These are phyloP conservation scores for Rhineura floridana DNA, from an alignment of 2,113 vertebrate genomes.

Conservation along the genomic window DNA sequence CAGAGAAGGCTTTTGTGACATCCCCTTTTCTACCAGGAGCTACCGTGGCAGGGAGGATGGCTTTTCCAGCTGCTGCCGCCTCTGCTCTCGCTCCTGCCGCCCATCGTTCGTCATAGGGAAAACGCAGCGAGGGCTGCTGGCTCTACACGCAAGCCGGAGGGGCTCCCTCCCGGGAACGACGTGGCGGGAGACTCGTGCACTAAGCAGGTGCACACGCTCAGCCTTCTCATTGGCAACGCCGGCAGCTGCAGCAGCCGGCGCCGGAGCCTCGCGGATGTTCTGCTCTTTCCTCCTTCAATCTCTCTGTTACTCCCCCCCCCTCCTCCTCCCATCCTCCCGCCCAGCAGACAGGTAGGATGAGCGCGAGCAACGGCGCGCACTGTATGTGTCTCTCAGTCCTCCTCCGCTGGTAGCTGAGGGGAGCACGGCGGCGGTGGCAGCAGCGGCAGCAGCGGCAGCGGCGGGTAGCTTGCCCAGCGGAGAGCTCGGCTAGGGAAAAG, in stretches of 20 bases:
- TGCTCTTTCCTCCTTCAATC: not conserved
- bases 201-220: slow-evolving; percentile 37
- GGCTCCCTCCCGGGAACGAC: not conserved
- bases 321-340: not conserved
- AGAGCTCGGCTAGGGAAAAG: slow-evolving; percentile 8
- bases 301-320: not conserved
- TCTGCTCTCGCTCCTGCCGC: not conserved
- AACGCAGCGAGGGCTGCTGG: not conserved
- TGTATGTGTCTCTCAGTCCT: slow-evolving; percentile 8
- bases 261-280: not conserved
- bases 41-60: not conserved
- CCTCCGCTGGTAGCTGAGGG: slow-evolving; percentile 18
- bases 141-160: not conserved
- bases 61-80: not conserved
- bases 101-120: not conserved
- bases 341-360: slow-evolving; percentile 26
- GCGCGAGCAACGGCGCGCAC: slow-evolving; percentile 15
- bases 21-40: rapidly evolving
- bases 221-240: slow-evolving; percentile 20
- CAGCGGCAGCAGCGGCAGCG: slow-evolving; percentile 57
- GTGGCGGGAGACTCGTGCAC: not conserved
- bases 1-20: not conserved
- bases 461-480: slow-evolving; percentile 72
- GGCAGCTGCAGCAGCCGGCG: not conserved
- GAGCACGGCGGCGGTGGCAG: not conserved